Evolutionary conservation across 2,113 vertebrate genomes (phyloP).

Genomic region (Dipodomys spectabilis): DNA sequence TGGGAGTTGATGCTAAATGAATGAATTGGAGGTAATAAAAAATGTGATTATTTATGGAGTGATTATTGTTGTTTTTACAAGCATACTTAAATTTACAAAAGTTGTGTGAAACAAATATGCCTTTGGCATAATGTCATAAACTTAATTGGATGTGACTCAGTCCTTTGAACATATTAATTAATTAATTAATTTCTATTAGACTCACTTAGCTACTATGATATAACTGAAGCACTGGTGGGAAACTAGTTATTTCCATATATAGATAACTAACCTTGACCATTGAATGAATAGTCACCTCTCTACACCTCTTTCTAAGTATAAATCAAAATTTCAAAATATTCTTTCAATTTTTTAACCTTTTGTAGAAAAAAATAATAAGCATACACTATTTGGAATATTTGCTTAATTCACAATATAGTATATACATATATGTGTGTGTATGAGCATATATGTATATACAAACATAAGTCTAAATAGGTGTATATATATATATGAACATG

Average conservation of each 20-base stretch:
- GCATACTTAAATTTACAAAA: slow-evolving; percentile 10
- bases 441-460: too few species aligned
- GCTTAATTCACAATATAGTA: neutral
- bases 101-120: slow-evolving; percentile 28
- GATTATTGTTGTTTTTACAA: slow-evolving; percentile 68
- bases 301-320: neutral
- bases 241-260: slow-evolving; percentile 24
- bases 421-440: neutral
- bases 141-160: slow-evolving; percentile 51
- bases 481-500: too few species aligned
- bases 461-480: too few species aligned
- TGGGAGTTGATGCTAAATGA: slow-evolving; percentile 30
- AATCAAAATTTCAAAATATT: slow-evolving; percentile 44
- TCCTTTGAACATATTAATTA: slow-evolving; percentile 73
- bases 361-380: neutral
- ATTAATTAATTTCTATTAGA: slow-evolving; percentile 31
- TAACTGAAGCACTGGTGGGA: neutral
- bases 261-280: slow-evolving; percentile 11
- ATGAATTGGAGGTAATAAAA: slow-evolving; percentile 58
- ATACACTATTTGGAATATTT: neutral
- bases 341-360: slow-evolving; percentile 10
- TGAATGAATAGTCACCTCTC: neutral
- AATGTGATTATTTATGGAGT: slow-evolving; percentile 58
- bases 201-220: slow-evolving; percentile 46
- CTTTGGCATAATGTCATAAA: slow-evolving; percentile 9